A percentile compares a stretch with the other conserved stretches of the same genome.
Conservation (phyloP, 2,888 invertebrate genomes). For the Tenthredo amoena region DNA sequence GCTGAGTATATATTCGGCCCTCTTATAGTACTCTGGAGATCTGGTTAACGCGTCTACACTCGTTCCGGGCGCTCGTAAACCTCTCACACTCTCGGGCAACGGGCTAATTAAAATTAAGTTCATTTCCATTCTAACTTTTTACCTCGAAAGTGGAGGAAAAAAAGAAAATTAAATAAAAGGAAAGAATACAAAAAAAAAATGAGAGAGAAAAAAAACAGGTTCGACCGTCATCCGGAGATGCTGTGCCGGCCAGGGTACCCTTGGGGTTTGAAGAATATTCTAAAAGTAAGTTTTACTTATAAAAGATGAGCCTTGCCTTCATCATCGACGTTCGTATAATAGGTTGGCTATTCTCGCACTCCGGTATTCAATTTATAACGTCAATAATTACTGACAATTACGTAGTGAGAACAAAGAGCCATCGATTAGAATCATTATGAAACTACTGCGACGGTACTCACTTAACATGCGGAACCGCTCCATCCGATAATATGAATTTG, state of each 20-base stretch:
- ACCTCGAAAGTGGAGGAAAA: not conserved
- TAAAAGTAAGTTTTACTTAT: not conserved
- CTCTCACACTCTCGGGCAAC: conserved; percentile 23
- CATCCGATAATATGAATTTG: not conserved
- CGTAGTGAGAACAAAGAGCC: not conserved
- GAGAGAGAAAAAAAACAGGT: not conserved
- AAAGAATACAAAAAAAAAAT: not conserved
- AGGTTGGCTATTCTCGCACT: not conserved
- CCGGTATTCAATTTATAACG: not conserved
- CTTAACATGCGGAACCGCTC: not conserved
- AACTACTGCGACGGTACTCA: not conserved
- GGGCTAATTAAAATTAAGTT: conserved; percentile 36
- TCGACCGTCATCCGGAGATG: conserved; percentile 21
- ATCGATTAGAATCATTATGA: not conserved
- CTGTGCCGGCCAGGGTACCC: not conserved
- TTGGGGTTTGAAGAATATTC: conserved; percentile 3
- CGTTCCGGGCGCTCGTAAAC: conserved; percentile 36
- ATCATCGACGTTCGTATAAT: not conserved
- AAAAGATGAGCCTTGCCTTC: not conserved
- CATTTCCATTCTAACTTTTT: conserved; percentile 35
- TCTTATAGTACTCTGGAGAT: not conserved
- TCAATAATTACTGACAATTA: not conserved
- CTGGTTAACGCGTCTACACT: conserved; percentile 25
- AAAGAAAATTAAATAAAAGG: not conserved
- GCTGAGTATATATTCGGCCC: conserved; percentile 1